Conservation (phyloP, 2,113 vertebrate genomes). For the Epinephelus lanceolatus region DNA sequence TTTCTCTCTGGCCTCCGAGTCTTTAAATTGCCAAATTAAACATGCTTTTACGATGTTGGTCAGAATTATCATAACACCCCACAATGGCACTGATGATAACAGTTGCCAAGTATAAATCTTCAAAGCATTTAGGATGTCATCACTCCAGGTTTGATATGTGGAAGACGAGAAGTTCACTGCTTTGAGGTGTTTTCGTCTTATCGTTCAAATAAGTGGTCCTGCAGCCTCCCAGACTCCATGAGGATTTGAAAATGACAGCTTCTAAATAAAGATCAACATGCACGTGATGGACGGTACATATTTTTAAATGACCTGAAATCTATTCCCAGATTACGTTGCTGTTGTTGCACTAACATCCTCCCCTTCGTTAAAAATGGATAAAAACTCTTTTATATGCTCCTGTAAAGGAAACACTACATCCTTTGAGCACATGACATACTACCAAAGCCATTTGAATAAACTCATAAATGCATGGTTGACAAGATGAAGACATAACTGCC, state of each 20-base stretch:
- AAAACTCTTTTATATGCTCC: not conserved
- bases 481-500: constrained; percentile 32
- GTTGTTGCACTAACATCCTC: constrained; percentile 12
- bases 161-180: constrained; percentile 17
- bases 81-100: not conserved
- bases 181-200: constrained; percentile 31
- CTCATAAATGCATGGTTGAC: constrained; percentile 19
- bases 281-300: constrained; percentile 27
- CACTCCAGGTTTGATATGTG: constrained; percentile 38
- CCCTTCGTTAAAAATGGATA: not conserved
- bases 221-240: constrained; percentile 29
- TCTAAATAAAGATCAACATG: constrained; percentile 58
- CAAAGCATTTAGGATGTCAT: constrained; percentile 33
- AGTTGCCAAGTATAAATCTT: constrained; percentile 24
- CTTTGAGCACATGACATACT: constrained; percentile 1
- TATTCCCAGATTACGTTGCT: constrained; percentile 19
- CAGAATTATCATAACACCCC: not conserved
- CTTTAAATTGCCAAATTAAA: constrained; percentile 8
- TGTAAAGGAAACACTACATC: not conserved
- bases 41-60: not conserved
- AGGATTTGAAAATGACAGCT: constrained; percentile 48
- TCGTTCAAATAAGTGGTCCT: constrained; percentile 17
- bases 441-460: constrained; percentile 6
- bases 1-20: not conserved
- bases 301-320: constrained; percentile 64